phyloP scores from a whole-genome alignment of 2,113 vertebrate species.

The Callipepla californica region DNA sequence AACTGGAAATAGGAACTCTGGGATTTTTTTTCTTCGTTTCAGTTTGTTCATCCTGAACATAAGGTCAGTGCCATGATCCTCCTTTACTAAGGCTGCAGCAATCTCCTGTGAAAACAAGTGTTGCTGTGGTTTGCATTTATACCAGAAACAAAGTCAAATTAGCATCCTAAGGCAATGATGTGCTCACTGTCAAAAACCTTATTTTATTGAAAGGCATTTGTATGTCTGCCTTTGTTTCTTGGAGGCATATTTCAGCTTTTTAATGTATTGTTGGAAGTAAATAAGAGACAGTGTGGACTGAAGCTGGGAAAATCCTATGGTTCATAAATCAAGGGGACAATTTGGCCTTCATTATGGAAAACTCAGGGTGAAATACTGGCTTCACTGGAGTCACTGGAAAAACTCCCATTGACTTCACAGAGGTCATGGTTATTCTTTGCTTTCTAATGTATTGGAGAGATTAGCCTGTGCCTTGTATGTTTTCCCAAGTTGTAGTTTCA shows the following conservation, averaged over 20 bases:
- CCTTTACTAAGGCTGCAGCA: neutral
- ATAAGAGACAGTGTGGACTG: neutral
- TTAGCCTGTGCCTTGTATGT: fast-evolving
- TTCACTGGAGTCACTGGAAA: neutral
- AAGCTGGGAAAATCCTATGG: neutral
- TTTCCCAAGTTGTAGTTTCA: neutral
- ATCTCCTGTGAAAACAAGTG: neutral
- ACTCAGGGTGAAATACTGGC: neutral
- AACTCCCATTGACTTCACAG: neutral
- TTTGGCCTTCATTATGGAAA: slow-evolving; percentile 21
- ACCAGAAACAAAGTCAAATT: neutral
- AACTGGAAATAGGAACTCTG: neutral
- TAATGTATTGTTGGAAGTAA: neutral
- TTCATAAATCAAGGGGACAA: neutral
- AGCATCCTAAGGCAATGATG: neutral
- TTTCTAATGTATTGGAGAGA: neutral
- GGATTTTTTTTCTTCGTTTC: neutral
- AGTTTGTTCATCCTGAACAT: neutral
- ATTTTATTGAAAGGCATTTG: neutral
- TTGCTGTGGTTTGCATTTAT: neutral
- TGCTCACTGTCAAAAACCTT: neutral
- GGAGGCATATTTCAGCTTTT: neutral
- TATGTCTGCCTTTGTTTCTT: neutral
- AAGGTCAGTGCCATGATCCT: neutral
- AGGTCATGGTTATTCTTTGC: neutral